phyloP scores from a whole-genome alignment of 2,113 vertebrate species.

The Apteryx mantelli region DNA sequence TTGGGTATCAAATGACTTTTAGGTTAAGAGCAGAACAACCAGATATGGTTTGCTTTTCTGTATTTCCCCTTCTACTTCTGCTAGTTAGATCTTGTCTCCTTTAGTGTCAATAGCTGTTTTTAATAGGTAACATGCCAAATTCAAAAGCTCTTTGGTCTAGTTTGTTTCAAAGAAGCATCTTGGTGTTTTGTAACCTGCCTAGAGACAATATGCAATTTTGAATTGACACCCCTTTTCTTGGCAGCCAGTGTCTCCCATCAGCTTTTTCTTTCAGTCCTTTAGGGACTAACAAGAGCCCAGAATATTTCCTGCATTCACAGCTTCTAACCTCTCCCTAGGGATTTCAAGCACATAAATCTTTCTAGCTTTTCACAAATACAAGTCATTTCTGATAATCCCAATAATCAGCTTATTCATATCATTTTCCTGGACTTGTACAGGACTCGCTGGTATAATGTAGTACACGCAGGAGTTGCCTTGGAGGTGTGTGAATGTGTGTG shows the following conservation, averaged over 20 bases:
- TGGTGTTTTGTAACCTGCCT: not conserved
- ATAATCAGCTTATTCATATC: not conserved
- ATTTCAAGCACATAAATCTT: conserved; percentile 3
- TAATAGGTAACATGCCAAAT: not conserved
- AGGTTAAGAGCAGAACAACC: not conserved
- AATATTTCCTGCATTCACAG: conserved; percentile 43
- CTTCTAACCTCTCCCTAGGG: not conserved
- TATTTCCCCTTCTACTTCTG: not conserved
- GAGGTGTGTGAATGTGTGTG: not conserved
- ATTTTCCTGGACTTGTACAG: not conserved
- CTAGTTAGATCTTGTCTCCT: not conserved
- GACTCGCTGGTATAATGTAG: not conserved
- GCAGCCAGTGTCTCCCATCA: not conserved
- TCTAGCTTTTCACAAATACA: not conserved
- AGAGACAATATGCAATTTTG: not conserved
- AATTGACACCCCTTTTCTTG: not conserved
- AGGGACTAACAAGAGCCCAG: not conserved
- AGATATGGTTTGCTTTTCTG: rapidly evolving
- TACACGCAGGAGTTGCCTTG: not conserved
- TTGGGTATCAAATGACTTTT: not conserved
- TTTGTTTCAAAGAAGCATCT: not conserved
- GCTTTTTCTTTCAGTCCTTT: not conserved
- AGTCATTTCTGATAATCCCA: not conserved
- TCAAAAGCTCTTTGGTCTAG: not conserved
- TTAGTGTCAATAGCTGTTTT: not conserved